Percentiles rank a stretch among this genome's conserved stretches.
phyloP scores from a whole-genome alignment of 35 echinoderm and acorn worm genomes.

The Nesometra sesokonis region DNA sequence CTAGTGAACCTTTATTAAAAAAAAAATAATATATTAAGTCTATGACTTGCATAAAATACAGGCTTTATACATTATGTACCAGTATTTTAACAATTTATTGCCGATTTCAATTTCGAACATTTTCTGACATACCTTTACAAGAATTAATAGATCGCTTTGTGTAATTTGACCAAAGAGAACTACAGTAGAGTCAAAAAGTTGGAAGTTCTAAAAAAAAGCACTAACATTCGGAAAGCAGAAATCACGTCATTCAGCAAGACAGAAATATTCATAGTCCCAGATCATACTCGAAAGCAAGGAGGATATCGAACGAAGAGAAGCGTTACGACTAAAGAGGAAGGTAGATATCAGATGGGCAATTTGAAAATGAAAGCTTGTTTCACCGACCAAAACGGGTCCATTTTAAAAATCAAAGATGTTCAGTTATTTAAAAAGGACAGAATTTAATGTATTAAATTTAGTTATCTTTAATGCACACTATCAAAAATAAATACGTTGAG shows the following conservation, averaged over 20 bases:
- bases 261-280: background rate
- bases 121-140: too few relatives aligned
- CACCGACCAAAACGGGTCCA: background rate
- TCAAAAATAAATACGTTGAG: constrained; percentile 28
- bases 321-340: background rate
- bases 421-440: background rate
- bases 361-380: background rate
- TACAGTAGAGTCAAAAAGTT: background rate
- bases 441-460: background rate
- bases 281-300: background rate
- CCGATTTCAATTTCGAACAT: too few relatives aligned
- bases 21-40: too few relatives aligned
- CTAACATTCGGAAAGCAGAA: background rate
- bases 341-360: background rate
- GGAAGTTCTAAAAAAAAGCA: background rate
- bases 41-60: too few relatives aligned
- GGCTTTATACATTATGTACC: too few relatives aligned
- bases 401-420: background rate
- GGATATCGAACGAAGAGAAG: background rate
- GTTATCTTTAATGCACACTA: constrained; percentile 1
- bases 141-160: too few relatives aligned
- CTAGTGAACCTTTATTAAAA: too few relatives aligned
- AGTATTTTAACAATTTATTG: too few relatives aligned
- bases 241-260: background rate
- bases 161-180: too few relatives aligned